phyloP scores from a whole-genome alignment of 1,140 invertebrate genomes.

The Antheraea pernyi region DNA sequence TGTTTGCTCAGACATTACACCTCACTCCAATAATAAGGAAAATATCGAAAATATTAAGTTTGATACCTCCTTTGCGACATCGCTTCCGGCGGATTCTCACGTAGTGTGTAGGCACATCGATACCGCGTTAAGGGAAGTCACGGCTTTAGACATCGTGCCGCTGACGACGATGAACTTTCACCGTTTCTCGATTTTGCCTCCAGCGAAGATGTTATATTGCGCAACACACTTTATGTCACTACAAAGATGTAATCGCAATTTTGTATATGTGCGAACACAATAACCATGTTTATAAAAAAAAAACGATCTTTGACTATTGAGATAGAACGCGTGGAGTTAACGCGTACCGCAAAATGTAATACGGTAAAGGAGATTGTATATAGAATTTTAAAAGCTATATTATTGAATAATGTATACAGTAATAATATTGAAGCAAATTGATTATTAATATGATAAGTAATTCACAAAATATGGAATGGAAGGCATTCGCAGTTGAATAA shows the following conservation, averaged over 20 bases:
- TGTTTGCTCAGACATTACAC: slow-evolving; percentile 36
- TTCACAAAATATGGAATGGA: too few relatives aligned
- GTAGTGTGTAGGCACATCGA: slow-evolving; percentile 24
- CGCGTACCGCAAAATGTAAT: too few relatives aligned
- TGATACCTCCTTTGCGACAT: slow-evolving; percentile 20
- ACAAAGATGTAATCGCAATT: slow-evolving; percentile 28
- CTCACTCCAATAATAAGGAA: slow-evolving; percentile 33
- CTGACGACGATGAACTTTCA: slow-evolving; percentile 55
- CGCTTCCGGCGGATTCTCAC: slow-evolving; percentile 7
- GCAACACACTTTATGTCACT: slow-evolving; percentile 46
- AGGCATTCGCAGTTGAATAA: too few relatives aligned
- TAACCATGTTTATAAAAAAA: too few relatives aligned
- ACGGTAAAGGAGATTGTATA: too few relatives aligned
- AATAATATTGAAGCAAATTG: too few relatives aligned
- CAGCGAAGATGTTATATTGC: slow-evolving; percentile 46
- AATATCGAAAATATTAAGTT: slow-evolving; percentile 24
- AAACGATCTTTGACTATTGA: too few relatives aligned
- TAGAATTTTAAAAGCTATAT: too few relatives aligned
- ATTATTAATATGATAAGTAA: too few relatives aligned
- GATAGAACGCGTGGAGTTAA: too few relatives aligned
- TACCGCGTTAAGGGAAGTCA: slow-evolving; percentile 32
- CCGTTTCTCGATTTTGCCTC: slow-evolving; percentile 54
- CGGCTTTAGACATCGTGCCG: slow-evolving; percentile 16
- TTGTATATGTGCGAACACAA: too few relatives aligned
- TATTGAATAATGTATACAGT: too few relatives aligned